Conservation (phyloP, 2,113 vertebrate species). For the Sarotherodon lohbergeri region DNA sequence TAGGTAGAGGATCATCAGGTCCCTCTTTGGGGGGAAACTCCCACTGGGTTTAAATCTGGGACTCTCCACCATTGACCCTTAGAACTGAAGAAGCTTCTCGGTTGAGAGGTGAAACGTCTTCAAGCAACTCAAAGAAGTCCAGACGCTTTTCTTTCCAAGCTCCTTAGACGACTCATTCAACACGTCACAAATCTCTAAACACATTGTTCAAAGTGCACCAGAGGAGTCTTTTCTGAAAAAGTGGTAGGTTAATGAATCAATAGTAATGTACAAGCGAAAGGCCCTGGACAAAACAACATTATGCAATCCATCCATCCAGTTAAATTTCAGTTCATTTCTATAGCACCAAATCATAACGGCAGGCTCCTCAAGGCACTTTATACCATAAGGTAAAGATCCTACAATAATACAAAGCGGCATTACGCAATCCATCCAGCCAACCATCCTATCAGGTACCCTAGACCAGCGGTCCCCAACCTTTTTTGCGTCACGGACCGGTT, state of each 20-base stretch:
- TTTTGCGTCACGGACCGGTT: not conserved
- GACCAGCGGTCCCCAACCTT: not conserved
- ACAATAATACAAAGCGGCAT: not conserved
- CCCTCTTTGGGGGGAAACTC: too few relatives aligned
- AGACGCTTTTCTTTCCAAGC: too few relatives aligned
- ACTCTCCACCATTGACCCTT: too few relatives aligned
- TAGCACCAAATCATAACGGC: not conserved
- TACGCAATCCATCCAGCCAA: not conserved
- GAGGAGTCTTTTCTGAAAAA: not conserved
- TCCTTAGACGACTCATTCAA: too few relatives aligned
- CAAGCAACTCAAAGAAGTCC: too few relatives aligned
- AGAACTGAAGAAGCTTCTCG: too few relatives aligned
- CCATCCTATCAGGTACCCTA: not conserved
- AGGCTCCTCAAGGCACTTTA: not conserved
- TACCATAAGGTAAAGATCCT: not conserved
- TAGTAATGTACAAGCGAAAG: not conserved
- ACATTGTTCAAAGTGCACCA: not conserved
- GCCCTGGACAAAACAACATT: not conserved
- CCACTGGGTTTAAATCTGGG: too few relatives aligned
- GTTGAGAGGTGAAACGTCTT: too few relatives aligned
- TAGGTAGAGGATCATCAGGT: too few relatives aligned
- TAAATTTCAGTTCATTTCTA: not conserved
- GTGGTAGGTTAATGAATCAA: not conserved
- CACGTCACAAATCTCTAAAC: too few relatives aligned
- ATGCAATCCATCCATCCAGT: not conserved